Evolutionary conservation across 2,797 vertebrate genomes (phyloP), one percentile per base, ranked within the genome.

Genomic region (Argyrosomus regius): DNA sequence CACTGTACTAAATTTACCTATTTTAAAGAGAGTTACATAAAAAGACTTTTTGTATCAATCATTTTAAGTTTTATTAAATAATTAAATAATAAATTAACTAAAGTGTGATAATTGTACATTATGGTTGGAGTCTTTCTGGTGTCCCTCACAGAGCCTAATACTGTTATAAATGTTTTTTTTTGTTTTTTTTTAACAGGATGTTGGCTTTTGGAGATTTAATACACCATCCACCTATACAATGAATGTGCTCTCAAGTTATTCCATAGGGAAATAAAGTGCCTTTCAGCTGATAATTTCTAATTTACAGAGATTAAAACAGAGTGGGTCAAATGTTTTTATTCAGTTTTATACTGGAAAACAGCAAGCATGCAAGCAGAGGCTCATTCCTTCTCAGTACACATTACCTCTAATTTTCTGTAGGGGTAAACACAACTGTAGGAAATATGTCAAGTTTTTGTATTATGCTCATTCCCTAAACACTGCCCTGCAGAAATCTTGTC

Each of bases 311-410:
- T 52, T 64, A 35, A 69, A 80, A 76, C 45, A 17, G 3, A 22
- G 18, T 3, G 45, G 18, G 2, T 75, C 11, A 68, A 16, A 26
- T 7, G 7, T 35, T 70, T 52, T 62, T 1, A 24, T 20, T 24
- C 11, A 4, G 6, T 62, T 45, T 45, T 10, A 8, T 39, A 39
- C 61, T 24, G 6, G 64, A 56, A 84, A 80, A 72, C 45, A 54
- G 84, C 89, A 91, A 93, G 88, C 91, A 89, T 91, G 90, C 87
- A 82, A 58, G 75, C 82, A 82, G 69, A 71, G 39, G 59, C 57
- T 72, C n/a, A 26, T 69, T 77, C 46, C 56, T 24, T 45, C 26
- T 35, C 43, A 43, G 41, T 65, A 50, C 35, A 54, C 22, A 1
- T 14, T 64, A 54, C 10, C 18, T 80, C 8, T 11, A 28, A 20